Evolutionary conservation across 2,888 invertebrate species (phyloP).

Genomic region (Epirrhoe alternata): DNA sequence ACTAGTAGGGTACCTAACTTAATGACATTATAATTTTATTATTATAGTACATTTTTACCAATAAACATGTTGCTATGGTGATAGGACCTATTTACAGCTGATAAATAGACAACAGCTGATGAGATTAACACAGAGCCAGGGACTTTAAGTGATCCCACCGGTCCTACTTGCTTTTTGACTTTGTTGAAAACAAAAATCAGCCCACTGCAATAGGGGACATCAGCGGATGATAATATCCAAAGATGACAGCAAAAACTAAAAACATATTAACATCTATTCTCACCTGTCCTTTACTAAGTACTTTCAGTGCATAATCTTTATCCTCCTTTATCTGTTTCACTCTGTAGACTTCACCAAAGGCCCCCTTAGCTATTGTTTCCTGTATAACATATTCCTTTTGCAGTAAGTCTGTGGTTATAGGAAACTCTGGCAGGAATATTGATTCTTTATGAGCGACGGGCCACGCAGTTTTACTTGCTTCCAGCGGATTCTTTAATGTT

Average conservation of each 20-base stretch:
- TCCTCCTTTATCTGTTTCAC: conserved; percentile 88
- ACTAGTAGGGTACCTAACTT: too few relatives aligned
- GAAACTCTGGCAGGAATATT: conserved; percentile 95
- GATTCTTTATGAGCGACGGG: conserved; percentile 93
- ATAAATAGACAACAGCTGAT: too few relatives aligned
- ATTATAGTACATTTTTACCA: too few relatives aligned
- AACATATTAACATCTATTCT: conserved; percentile 46
- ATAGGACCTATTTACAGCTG: too few relatives aligned
- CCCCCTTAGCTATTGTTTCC: conserved; percentile 93
- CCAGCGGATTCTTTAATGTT: conserved; percentile 85
- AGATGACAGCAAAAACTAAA: neutral
- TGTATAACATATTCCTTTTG: conserved; percentile 87
- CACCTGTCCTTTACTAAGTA: conserved; percentile 91
- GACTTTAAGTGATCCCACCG: too few relatives aligned
- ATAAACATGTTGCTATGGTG: too few relatives aligned
- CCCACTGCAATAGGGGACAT: too few relatives aligned
- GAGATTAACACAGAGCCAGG: too few relatives aligned
- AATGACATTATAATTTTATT: too few relatives aligned
- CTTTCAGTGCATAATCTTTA: conserved; percentile 93
- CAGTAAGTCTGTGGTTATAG: conserved; percentile 86
- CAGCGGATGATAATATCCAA: too few relatives aligned
- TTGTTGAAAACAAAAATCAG: too few relatives aligned
- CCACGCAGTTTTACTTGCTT: conserved; percentile 90
- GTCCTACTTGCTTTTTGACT: too few relatives aligned
- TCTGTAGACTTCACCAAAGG: conserved; percentile 95